phyloP scores from a whole-genome alignment of 2,797 vertebrate genomes.

The Alauda arvensis region DNA sequence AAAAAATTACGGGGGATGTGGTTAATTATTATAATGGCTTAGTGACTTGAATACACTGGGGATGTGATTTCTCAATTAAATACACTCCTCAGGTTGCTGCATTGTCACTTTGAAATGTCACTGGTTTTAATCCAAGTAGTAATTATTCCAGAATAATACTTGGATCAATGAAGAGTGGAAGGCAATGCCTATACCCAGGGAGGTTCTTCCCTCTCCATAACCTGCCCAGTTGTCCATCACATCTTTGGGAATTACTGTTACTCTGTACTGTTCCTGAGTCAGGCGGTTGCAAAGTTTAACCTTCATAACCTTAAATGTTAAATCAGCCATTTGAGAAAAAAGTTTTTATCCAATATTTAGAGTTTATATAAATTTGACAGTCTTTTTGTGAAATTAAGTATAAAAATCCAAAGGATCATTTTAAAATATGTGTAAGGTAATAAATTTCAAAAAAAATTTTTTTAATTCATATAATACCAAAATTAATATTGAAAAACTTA shows the following conservation, averaged over 20 bases:
- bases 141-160: slow-evolving; percentile 24
- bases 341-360: neutral
- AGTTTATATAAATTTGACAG: neutral
- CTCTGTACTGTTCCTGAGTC: neutral
- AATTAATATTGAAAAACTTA: neutral
- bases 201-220: neutral
- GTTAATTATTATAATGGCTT: slow-evolving; percentile 29
- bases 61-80: slow-evolving; percentile 40
- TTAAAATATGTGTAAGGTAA: neutral
- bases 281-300: neutral
- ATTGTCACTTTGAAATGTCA: slow-evolving; percentile 20
- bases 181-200: neutral
- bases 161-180: neutral
- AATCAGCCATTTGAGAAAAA: neutral
- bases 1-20: slow-evolving; percentile 23
- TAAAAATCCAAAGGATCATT: neutral
- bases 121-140: slow-evolving; percentile 26
- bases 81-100: neutral
- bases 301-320: neutral
- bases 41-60: neutral
- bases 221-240: neutral
- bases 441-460: rapidly evolving
- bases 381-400: neutral
- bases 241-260: neutral
- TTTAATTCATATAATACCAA: neutral